Evolutionary conservation across 1,140 invertebrate species (phyloP), one percentile per base, ranked within the genome.

Genomic region (Samia ricini): DNA sequence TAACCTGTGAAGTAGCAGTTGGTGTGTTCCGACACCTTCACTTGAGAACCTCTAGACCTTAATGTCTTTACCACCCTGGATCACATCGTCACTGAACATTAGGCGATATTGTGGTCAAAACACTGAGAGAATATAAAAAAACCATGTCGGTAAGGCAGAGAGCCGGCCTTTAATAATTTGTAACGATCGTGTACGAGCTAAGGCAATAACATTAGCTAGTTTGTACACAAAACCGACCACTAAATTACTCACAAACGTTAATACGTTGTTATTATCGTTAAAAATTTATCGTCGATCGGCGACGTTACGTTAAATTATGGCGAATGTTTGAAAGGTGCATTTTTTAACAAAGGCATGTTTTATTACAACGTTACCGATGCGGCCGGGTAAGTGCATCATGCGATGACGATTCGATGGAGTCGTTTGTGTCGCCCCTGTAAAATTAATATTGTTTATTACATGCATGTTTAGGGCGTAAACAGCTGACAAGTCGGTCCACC

Each of bases 401-500:
- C 50, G 18, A 64, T 29, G 26, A 2, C 1, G 26, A 5, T 5
- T 5, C 4, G 10, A 29, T 52, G 18, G 15, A 52, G 55, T 63
- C 56, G 4, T n/a, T 50, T 58, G 22, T 22, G 22, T 55, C 57
- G 26, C 22, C 26, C 59, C 42, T 20, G 59, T 55, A 21, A 18
- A 51, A 20, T 51, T 51, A 58, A 57, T 29, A 48, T 56, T 60
- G 33, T 33, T 60, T 5, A 56, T 59, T 52, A 58, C 18, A 64
- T 42, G 57, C 52, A 33, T 66, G 66, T 68, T 77, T 75, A 75
- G 73, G 74, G 77, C 74, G 69, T 61, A 65, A 74, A 71, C 82
- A 85, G 79, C 82, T 85, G 82, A 83, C 74, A 23, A 22, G 56
- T 50, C 74, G 29, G 56, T 50, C 74, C 81, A 83, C 81, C 83